Base-by-base conservation (phyloP, 1,140 invertebrate genomes). In the Anoplophora glabripennis region DNA sequence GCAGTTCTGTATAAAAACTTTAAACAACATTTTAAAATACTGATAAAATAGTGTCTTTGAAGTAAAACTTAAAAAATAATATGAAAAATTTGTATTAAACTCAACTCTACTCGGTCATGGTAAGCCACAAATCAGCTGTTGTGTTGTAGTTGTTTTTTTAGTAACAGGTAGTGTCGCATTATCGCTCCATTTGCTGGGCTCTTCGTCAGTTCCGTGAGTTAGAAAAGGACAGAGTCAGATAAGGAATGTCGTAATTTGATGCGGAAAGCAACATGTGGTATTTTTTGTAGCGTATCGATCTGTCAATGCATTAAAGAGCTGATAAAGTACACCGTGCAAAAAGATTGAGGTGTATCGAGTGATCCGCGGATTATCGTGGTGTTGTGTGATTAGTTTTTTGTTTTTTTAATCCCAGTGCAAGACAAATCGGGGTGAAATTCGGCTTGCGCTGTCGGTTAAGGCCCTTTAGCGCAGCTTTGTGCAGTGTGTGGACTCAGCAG, bases 381-480 rank as follows among this genome's bases (percentile, higher is more conserved):
- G 49, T 5, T 28, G 49, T 56, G 42, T 47, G 34, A 47, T 17
- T 56, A 33, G 11, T 17, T 34, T 18, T 44, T 51, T 40, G n/a
- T 38, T 42, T 49, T 17, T 28, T 28, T 28, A 28, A 28, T 28
- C 21, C 5, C 21, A 28, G 48, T 36, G 48, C 21, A 17, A 53
- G 28, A 44, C 34, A 40, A 41, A 53, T 12, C 18, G 10, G 34
- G 28, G 37, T 36, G 49, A 63, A 62, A 53, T 62, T 55, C 41
- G 58, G 47, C 61, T 65, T 69, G 71, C 69, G 67, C 66, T 48
- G 58, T 65, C 48, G 42, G 41, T 38, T 53, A 35, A 38, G 34
- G 48, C 47, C 60, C 54, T 67, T 64, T 68, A 59, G 70, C 70
- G 70, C 70, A 72, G 68, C 68, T 63, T 64, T 67, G 51, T 18